These are phyloP conservation scores for Pseudochaenichthys georgianus DNA, from an alignment of 2,797 vertebrate species.

Conservation along the genomic window DNA sequence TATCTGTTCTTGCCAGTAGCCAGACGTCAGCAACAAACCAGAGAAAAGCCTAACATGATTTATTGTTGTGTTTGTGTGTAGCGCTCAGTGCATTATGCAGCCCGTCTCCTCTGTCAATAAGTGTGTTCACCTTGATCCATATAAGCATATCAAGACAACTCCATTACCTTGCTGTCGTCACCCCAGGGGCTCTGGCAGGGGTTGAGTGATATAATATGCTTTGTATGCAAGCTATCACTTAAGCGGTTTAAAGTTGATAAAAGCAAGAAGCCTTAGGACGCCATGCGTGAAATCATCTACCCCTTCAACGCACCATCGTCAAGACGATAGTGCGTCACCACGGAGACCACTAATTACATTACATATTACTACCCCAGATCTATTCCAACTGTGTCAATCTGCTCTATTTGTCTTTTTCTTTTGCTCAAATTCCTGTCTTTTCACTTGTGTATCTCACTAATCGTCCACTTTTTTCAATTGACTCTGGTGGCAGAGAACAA, in stretches of 20 bases:
- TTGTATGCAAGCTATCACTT: conserved; percentile 59
- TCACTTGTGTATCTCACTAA: conserved; percentile 16
- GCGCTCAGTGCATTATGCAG: conserved; percentile 28
- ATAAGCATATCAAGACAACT: conserved; percentile 43
- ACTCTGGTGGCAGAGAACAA: conserved; percentile 43
- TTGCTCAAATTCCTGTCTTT: not conserved
- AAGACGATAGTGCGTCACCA: conserved; percentile 41
- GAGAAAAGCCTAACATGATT: conserved; percentile 50
- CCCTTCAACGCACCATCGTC: conserved; percentile 40
- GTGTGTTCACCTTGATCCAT: conserved; percentile 26
- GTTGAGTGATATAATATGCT: conserved; percentile 6
- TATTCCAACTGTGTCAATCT: conserved; percentile 24
- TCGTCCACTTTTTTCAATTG: conserved; percentile 29
- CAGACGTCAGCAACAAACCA: conserved; percentile 40
- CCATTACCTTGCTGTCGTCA: conserved; percentile 48
- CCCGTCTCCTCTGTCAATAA: conserved; percentile 28
- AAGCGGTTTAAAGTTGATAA: conserved; percentile 71
- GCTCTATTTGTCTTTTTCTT: not conserved
- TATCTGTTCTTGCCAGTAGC: conserved; percentile 53
- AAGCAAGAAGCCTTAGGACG: conserved; percentile 40
- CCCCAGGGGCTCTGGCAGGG: conserved; percentile 41
- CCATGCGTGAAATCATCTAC: conserved; percentile 53
- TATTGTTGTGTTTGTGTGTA: conserved; percentile 23
- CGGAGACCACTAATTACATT: conserved; percentile 51
- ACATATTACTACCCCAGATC: conserved; percentile 22